Evolutionary conservation across 2,888 invertebrate genomes (phyloP).

Genomic region (Galerucella calmariensis): DNA sequence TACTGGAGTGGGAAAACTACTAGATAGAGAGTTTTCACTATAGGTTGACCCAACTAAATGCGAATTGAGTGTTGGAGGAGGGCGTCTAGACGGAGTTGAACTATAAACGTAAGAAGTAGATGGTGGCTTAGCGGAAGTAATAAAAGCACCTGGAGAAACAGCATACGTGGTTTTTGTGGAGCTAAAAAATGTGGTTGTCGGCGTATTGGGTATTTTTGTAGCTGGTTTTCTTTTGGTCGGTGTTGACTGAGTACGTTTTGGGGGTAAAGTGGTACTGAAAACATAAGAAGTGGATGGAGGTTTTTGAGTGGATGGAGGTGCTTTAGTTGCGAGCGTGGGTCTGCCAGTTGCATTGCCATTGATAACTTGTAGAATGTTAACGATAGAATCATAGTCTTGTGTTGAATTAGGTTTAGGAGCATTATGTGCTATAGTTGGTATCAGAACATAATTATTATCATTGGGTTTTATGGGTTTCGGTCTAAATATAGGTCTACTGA

Average conservation of each 20-base stretch:
- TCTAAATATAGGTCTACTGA: constrained; percentile 67
- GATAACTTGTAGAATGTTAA: constrained; percentile 74
- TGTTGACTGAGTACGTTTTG: constrained; percentile 49
- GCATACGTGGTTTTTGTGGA: constrained; percentile 54
- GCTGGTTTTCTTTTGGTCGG: constrained; percentile 41
- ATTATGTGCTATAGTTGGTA: constrained; percentile 68
- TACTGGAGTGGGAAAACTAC: constrained; percentile 63
- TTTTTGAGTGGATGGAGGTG: constrained; percentile 49
- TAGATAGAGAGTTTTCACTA: constrained; percentile 52
- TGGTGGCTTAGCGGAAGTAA: constrained; percentile 58
- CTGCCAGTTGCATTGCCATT: constrained; percentile 64
- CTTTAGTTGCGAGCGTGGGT: constrained; percentile 58
- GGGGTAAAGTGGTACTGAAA: constrained; percentile 62
- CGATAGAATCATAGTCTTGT: constrained; percentile 68
- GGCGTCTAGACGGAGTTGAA: constrained; percentile 47
- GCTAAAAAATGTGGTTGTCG: constrained; percentile 58
- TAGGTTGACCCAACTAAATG: constrained; percentile 56
- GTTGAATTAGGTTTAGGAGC: constrained; percentile 58
- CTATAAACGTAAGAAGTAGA: constrained; percentile 65
- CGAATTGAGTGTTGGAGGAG: constrained; percentile 45
- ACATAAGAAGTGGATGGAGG: constrained; percentile 67
- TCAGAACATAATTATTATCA: constrained; percentile 68
- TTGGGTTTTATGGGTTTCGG: constrained; percentile 57
- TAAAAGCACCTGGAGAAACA: constrained; percentile 53
- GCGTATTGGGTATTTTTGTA: constrained; percentile 52